Evolutionary conservation across 2,797 vertebrate genomes (phyloP), one percentile per base, ranked within the genome.

Genomic region (Microtus californicus): DNA sequence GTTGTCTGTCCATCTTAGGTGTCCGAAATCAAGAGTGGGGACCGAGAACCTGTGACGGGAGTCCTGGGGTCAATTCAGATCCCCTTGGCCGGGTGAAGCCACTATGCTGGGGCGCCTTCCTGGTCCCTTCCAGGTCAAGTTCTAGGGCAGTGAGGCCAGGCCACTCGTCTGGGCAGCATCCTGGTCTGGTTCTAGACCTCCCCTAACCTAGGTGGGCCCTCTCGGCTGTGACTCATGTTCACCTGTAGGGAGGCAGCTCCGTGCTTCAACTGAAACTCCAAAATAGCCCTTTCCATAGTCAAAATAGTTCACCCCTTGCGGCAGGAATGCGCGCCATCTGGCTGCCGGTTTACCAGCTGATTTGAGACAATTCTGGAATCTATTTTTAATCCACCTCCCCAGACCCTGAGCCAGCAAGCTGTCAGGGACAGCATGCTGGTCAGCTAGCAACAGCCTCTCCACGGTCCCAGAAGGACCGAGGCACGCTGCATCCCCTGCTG

Each of bases 321-420:
- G 91, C 91, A 93, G 93, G 95, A 95, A 77, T 61, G 2, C 37
- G 65, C 34, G 45, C 97, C 97, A 97, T 97, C 97, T 97, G 97
- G 93, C 74, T 21, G 5, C 91, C 59, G 23, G 85, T 92, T 93
- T 88, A 71, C 91, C 56, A 34, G 61, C 43, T 17, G 27, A 94
- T 82, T 95, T 87, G 67, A 96, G 91, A 90, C 71, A 34, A n/a
- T 94, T 86, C 82, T 43, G 31, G 93, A 89, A 59, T 95, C 87
- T 97, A 94, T 98, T 97, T 97, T 94, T 92, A 94, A 37, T 37
- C 54, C 63, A 21, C 27, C 29, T 89, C 85, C 69, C 82, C 69
- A 89, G 90, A 93, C 91, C 93, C 51, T 15, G n/a, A 89, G 56
- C 48, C 74, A 95, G 93, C 85, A 96, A 95, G 86, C 77, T 94